Percentiles rank a stretch among this genome's conserved stretches.
Evolutionary conservation across 2,113 vertebrate genomes (phyloP).

Genomic region (Cettia cetti): DNA sequence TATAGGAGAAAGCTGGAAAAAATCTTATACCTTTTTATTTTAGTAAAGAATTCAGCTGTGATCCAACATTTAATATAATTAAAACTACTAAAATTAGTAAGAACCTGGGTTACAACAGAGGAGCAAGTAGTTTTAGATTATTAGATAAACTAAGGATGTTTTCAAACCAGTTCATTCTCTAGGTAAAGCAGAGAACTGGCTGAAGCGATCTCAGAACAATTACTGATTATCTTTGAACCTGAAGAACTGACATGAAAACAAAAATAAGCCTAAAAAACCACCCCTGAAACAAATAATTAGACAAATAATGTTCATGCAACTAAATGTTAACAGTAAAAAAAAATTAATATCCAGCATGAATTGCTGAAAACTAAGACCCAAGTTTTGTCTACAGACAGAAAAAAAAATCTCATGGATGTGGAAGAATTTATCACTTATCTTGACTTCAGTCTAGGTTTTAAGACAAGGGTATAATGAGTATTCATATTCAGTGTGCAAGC

Average conservation of each 20-base stretch:
- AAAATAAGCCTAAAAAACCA: not conserved
- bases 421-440: not conserved
- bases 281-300: not conserved
- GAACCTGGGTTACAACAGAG: not conserved
- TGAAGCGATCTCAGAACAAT: not conserved
- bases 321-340: not conserved
- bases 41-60: not conserved
- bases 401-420: not conserved
- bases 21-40: not conserved
- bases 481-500: not conserved
- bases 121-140: not conserved
- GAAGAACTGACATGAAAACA: not conserved
- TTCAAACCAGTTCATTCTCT: not conserved
- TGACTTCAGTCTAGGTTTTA: not conserved
- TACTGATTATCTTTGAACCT: not conserved
- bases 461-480: not conserved
- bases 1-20: not conserved
- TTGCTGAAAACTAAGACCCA: not conserved
- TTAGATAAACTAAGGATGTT: not conserved
- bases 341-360: not conserved
- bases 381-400: not conserved
- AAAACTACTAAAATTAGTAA: not conserved
- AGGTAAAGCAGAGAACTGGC: not conserved
- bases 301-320: not conserved
- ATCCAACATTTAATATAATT: not conserved